Evolutionary conservation across 2,888 invertebrate genomes (phyloP).

Genomic region (Thereva nobilitata): DNA sequence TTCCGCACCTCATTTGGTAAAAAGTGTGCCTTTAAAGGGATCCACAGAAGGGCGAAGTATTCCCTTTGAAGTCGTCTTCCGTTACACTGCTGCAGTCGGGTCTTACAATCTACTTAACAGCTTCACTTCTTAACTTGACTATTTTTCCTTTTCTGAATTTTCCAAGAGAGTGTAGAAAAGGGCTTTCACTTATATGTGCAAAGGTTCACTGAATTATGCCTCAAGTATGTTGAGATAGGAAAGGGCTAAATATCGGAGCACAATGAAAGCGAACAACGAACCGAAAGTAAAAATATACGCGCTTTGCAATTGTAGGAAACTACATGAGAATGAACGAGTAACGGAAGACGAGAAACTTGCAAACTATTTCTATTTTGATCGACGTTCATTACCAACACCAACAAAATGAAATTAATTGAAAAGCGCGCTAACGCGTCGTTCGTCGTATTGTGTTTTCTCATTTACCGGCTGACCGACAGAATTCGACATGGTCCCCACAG

Average conservation of each 20-base stretch:
- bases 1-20: slow-evolving; percentile 1
- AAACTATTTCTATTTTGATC: too few species aligned
- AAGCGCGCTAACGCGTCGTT: too few species aligned
- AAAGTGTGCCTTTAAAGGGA: background rate
- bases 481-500: too few species aligned
- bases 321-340: too few species aligned
- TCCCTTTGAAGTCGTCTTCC: slow-evolving; percentile 32
- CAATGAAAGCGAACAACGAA: too few species aligned
- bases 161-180: slow-evolving; percentile 20
- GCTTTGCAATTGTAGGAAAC: too few species aligned
- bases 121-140: slow-evolving; percentile 33
- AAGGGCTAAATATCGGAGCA: background rate
- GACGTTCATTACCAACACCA: too few species aligned
- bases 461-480: too few species aligned
- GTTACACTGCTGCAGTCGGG: slow-evolving; percentile 24
- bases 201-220: slow-evolving; percentile 33
- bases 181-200: slow-evolving; percentile 21
- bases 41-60: slow-evolving; percentile 20
- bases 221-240: slow-evolving; percentile 24
- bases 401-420: too few species aligned
- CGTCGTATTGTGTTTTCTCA: too few species aligned
- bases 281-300: too few species aligned
- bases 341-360: too few species aligned
- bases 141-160: slow-evolving; percentile 26
- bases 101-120: slow-evolving; percentile 34